Evolutionary conservation across 2,888 invertebrate species (phyloP).

Genomic region (Drosophila testacea): DNA sequence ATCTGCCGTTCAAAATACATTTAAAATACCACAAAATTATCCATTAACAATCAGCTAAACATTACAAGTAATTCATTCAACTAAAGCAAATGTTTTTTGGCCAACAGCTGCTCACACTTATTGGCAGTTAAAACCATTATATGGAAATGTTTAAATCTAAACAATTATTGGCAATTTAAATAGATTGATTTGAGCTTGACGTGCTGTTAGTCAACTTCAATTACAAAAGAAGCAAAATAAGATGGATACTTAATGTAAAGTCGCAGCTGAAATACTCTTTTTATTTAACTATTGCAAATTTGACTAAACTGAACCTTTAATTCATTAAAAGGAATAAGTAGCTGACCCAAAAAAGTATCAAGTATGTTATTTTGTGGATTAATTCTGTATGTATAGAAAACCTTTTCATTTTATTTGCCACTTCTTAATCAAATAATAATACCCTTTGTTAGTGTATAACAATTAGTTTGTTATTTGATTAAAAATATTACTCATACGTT

Average conservation of each 20-base stretch:
- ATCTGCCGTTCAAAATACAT: constrained; percentile 11
- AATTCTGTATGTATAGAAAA: no score
- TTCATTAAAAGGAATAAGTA: no score
- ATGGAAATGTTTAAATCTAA: constrained; percentile 2
- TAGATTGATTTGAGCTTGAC: constrained; percentile 3
- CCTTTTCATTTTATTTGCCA: no score
- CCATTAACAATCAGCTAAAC: constrained; percentile 5
- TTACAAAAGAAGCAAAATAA: background rate
- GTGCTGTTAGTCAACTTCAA: constrained; percentile 8
- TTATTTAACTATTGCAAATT: background rate
- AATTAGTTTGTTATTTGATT: background rate
- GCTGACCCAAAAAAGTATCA: no score
- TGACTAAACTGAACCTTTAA: no score
- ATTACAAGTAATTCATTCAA: constrained; percentile 12
- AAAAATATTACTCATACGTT: constrained; percentile 10
- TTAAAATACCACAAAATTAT: background rate
- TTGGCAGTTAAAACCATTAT: constrained; percentile 27
- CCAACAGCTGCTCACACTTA: constrained; percentile 11
- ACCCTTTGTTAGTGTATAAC: background rate
- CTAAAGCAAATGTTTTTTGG: constrained; percentile 8
- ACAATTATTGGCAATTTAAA: background rate
- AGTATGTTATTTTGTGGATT: no score
- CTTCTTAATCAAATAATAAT: background rate
- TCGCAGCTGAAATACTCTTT: background rate
- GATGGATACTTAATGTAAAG: background rate